Percentiles rank a stretch among this genome's conserved stretches.
Evolutionary conservation across 2,888 invertebrate genomes (phyloP).

Genomic region (Morinoia aosen): DNA sequence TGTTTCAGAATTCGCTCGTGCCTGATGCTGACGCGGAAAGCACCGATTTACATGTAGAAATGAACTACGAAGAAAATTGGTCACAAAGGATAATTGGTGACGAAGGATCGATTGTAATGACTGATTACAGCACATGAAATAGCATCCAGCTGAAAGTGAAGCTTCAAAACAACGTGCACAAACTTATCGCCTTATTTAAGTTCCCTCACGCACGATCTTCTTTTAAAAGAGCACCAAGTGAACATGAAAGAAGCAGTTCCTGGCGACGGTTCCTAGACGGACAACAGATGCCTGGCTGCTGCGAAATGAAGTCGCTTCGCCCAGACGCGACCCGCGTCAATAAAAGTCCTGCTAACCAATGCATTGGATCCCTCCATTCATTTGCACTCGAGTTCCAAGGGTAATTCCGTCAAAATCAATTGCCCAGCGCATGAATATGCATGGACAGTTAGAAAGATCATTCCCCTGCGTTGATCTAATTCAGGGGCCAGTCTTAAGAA

Average conservation of each 20-base stretch:
- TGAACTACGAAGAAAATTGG: too few species aligned
- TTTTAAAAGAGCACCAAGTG: neutral
- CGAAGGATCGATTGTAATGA: too few species aligned
- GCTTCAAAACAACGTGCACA: neutral
- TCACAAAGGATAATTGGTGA: too few species aligned
- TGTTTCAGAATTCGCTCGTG: too few species aligned
- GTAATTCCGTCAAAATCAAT: slow-evolving; percentile 50
- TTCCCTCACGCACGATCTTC: neutral
- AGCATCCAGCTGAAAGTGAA: neutral
- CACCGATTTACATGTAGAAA: too few species aligned
- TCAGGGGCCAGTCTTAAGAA: slow-evolving; percentile 51
- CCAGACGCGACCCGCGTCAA: slow-evolving; percentile 18
- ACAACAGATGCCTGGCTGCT: neutral
- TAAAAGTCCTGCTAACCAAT: slow-evolving; percentile 49
- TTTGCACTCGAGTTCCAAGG: slow-evolving; percentile 37
- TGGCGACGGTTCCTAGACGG: neutral
- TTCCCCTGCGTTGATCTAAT: slow-evolving; percentile 39
- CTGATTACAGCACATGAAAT: too few species aligned
- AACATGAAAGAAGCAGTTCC: neutral
- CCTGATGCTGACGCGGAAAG: too few species aligned
- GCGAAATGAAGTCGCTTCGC: neutral
- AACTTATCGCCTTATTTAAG: neutral
- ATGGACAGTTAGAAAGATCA: slow-evolving; percentile 41
- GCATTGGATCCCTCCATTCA: slow-evolving; percentile 37
- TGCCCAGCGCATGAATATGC: slow-evolving; percentile 50